Base-by-base conservation (phyloP, 2,888 invertebrate species). In the Phorcus lineatus region DNA sequence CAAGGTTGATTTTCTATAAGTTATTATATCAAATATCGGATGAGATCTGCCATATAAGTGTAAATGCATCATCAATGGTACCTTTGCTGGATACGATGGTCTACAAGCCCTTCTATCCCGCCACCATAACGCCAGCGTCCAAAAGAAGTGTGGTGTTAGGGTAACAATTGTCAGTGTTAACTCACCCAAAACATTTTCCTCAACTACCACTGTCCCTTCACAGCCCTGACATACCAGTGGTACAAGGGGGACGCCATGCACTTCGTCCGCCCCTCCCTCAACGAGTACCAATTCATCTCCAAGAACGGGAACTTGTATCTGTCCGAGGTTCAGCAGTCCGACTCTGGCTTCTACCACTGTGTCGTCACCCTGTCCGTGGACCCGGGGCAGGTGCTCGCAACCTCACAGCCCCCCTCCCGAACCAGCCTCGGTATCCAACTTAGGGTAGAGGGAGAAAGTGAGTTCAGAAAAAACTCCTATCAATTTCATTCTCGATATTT, bases 251-350 rank as follows among this genome's bases (percentile, higher is more conserved):
- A 95, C 90, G 97, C 97, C 87, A 97, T 96, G 0, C 97, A 98
- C 93, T 96, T 98, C 88, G 97, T 99, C 0, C 97, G 98, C 91
- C 97, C 98, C 93, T 97, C 98, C 93, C 95, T 96, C 90, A 94
- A 98, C 78, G 85, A 86, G 4, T 87, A 91, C 84, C 97, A 98
- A 0, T 98, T 99, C 94, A 97, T 98, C 0, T 98, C 98, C 0
- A 95, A 96, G 89, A 98, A 98, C 94, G 98, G 98, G 66, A 96
- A 97, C 9, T 94, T 99, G 22, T 99, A 99, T 91, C 98, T 99
- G 91, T 97, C 98, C 31, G 96, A 97, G 3, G 94, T 98, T 86
- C 98, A 98, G 94, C 95, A 96, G 53, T 97, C 98, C 79, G 91
- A 91, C 77, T 74, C 77, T 4, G 90, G 88, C 0, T 40, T 53